Evolutionary conservation across 2,888 invertebrate genomes (phyloP).

Genomic region (Troides helena): DNA sequence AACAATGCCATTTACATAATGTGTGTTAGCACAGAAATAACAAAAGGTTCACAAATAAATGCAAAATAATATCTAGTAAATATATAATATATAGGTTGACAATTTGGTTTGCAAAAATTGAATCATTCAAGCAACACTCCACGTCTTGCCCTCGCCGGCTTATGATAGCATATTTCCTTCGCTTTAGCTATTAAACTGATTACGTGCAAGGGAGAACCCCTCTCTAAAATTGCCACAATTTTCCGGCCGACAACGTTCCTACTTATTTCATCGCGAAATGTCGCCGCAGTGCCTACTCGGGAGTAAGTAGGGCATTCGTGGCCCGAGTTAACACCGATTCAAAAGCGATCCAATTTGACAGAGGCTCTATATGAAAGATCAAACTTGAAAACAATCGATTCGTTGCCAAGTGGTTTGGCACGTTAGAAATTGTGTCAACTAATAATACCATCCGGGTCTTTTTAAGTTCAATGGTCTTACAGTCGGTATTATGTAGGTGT

Average conservation of each 20-base stretch:
- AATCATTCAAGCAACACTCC: constrained; percentile 14
- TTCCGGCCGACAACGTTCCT: constrained; percentile 68
- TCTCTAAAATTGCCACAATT: constrained; percentile 69
- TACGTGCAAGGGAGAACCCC: constrained; percentile 51
- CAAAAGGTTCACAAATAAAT: constrained; percentile 25
- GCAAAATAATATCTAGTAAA: constrained; percentile 1
- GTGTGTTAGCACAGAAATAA: constrained; percentile 32
- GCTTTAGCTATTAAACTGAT: constrained; percentile 58
- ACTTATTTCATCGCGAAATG: constrained; percentile 68
- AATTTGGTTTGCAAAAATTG: not conserved
- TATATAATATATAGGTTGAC: not conserved
- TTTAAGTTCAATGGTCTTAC: constrained; percentile 34
- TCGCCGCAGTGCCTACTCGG: constrained; percentile 51
- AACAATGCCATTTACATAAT: constrained; percentile 39
- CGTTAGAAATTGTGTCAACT: constrained; percentile 27
- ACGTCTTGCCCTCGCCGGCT: constrained; percentile 13
- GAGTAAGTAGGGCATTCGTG: constrained; percentile 59
- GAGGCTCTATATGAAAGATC: constrained; percentile 41
- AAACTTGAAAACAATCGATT: constrained; percentile 29
- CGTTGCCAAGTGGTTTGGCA: constrained; percentile 25
- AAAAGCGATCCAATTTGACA: constrained; percentile 60
- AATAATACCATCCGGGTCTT: constrained; percentile 8
- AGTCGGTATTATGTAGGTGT: constrained; percentile 35
- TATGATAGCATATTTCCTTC: constrained; percentile 45
- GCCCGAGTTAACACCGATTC: constrained; percentile 44